These are phyloP conservation scores for Leptocoma aspasia DNA, from an alignment of 2,113 vertebrate genomes.

Conservation along the genomic window DNA sequence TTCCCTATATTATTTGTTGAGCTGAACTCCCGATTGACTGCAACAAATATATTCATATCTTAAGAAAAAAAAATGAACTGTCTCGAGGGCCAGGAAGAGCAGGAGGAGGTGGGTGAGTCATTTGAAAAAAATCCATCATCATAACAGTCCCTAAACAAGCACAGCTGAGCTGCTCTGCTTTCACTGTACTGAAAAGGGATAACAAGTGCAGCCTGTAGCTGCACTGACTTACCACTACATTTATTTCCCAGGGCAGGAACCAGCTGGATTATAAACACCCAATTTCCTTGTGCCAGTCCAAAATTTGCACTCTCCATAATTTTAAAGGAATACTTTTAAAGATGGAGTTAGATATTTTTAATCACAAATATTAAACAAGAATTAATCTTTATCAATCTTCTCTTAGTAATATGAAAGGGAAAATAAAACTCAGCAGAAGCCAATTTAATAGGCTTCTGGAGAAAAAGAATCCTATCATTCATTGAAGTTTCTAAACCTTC, in stretches of 20 bases:
- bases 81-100: not conserved
- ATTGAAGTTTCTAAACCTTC: not conserved
- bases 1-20: not conserved
- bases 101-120: not conserved
- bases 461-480: not conserved
- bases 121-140: not conserved
- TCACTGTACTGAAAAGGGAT: not conserved
- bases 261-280: not conserved
- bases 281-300: not conserved
- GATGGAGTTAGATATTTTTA: not conserved
- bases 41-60: not conserved
- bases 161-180: not conserved
- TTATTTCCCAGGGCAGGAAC: not conserved
- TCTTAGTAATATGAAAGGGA: not conserved
- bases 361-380: not conserved
- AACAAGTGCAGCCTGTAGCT: not conserved
- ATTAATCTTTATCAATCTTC: not conserved
- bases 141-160: not conserved
- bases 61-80: not conserved
- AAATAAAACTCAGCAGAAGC: not conserved
- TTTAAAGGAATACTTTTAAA: not conserved
- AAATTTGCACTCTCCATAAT: not conserved
- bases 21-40: not conserved
- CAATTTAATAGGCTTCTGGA: not conserved
- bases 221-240: not conserved